Evolutionary conservation across 2,113 vertebrate species (phyloP).

Genomic region (Chiloscyllium plagiosum): DNA sequence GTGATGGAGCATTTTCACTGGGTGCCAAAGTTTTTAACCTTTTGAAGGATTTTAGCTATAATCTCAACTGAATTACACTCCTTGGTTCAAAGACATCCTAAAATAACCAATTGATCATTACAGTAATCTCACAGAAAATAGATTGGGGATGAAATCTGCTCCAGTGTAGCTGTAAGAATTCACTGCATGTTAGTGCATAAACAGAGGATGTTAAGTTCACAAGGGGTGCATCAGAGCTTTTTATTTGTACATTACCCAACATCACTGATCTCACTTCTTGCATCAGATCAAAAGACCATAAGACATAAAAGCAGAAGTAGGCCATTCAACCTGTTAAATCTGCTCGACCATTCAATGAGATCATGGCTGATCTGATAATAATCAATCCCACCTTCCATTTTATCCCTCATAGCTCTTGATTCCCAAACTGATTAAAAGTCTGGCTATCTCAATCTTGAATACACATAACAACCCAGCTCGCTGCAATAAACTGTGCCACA

Average conservation of each 20-base stretch:
- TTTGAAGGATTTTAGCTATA: background rate
- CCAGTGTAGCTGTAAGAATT: background rate
- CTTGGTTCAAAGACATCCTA: background rate
- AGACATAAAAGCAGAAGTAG: too few relatives aligned
- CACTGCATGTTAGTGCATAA: background rate
- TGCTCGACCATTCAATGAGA: too few relatives aligned
- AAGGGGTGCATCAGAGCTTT: background rate
- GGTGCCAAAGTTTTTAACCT: slow-evolving; percentile 11
- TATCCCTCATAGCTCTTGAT: too few relatives aligned
- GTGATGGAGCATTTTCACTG: background rate
- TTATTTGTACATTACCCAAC: background rate
- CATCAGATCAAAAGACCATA: too few relatives aligned
- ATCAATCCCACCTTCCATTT: too few relatives aligned
- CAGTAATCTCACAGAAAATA: background rate
- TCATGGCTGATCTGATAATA: too few relatives aligned
- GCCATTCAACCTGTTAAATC: too few relatives aligned
- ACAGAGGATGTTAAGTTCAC: background rate
- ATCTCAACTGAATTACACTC: background rate
- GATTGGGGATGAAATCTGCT: too few relatives aligned
- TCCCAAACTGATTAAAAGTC: too few relatives aligned
- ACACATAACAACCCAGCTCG: too few relatives aligned
- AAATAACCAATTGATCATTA: background rate
- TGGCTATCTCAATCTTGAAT: too few relatives aligned
- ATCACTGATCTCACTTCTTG: background rate
- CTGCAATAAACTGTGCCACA: too few relatives aligned